Evolutionary conservation across 2,888 invertebrate species (phyloP), one percentile per base, ranked within the genome.

Genomic region (Coecobrya sp.): DNA sequence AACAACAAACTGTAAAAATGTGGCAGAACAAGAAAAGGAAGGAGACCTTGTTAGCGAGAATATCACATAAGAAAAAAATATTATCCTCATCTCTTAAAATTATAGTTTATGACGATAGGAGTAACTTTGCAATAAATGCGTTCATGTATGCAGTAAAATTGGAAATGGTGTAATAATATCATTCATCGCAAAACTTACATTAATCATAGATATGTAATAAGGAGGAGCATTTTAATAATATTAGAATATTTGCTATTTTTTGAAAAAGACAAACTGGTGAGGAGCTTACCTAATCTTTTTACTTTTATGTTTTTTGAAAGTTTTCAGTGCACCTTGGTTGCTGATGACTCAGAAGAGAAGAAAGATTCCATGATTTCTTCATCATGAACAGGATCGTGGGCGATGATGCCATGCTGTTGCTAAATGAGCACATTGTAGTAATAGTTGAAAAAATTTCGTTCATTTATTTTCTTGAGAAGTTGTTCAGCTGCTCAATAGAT

Each of bases 41-140:
- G 55, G 55, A 62, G 62, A 62, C 62, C 62, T 62, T 62, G 62
- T 62, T 62, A n/a, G 19, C 55, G 13, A n/a, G n/a, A 55, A n/a
- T 55, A n/a, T n/a, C n/a, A n/a, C n/a, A 55, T 55, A n/a, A 4
- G 19, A 55, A 55, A 36, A 36, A 36, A 36, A 55, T 55, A 36
- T 55, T n/a, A n/a, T n/a, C n/a, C 55, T n/a, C n/a, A 55, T 55
- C 5, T 55, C 55, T 55, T n/a, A 19, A n/a, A 19, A n/a, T n/a
- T n/a, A n/a, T n/a, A n/a, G n/a, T n/a, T n/a, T n/a, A n/a, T n/a
- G n/a, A n/a, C n/a, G n/a, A n/a, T n/a, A n/a, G n/a, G n/a, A n/a
- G n/a, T 55, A 55, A 55, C 55, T 55, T 55, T 55, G 55, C n/a
- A 55, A n/a, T 13, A 55, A n/a, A 55, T 55, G n/a, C 19, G n/a